phyloP scores from a whole-genome alignment of 1,140 invertebrate species.

The Brachionus asplanchnoidis region DNA sequence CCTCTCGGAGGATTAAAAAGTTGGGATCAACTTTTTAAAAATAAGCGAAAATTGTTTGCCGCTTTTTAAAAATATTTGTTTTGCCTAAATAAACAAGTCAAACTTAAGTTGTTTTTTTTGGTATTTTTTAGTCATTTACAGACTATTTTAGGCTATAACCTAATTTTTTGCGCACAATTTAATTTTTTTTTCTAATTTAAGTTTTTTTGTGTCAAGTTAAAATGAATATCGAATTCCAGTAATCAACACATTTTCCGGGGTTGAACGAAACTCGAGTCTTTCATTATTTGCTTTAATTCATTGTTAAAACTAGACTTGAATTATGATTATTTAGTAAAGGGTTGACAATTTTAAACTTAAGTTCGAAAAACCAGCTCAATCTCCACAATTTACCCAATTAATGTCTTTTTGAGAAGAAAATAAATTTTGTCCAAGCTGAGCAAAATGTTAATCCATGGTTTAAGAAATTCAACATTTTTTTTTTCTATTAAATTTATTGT shows the following conservation, averaged over 20 bases:
- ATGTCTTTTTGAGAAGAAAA: neutral
- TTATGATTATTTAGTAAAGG: neutral
- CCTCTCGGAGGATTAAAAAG: neutral
- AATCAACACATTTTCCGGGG: neutral
- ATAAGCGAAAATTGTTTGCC: neutral
- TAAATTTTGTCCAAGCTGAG: neutral
- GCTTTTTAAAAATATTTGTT: neutral
- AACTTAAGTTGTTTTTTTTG: neutral
- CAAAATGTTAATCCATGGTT: neutral
- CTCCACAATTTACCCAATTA: neutral
- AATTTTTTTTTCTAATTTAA: neutral
- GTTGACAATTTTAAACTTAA: neutral
- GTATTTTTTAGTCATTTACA: neutral
- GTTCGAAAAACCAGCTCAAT: neutral
- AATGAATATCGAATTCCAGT: neutral
- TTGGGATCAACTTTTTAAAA: no score
- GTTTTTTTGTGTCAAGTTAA: neutral
- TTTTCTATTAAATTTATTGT: neutral
- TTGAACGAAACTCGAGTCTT: neutral
- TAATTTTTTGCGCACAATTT: neutral
- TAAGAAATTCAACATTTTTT: neutral
- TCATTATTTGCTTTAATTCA: neutral
- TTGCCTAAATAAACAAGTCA: neutral
- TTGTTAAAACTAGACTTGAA: neutral
- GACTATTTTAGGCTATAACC: conserved; percentile 1